Base-by-base conservation (phyloP, 92 coral and sea anemone species). In the Phenganax marumi region DNA sequence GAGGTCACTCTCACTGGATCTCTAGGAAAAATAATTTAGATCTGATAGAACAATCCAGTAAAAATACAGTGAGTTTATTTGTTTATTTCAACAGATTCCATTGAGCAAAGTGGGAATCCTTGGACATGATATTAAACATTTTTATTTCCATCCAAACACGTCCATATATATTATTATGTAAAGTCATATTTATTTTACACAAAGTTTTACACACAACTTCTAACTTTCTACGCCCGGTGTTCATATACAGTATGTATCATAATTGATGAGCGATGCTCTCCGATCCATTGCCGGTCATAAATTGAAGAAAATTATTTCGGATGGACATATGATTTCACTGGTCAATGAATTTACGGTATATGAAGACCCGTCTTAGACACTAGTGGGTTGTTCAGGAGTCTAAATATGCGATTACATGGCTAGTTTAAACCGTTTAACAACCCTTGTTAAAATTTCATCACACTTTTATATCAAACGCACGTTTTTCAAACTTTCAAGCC, bases 101-200 rank as follows among this genome's bases (percentile, higher is more conserved):
- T 93, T 16, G 97, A 93, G 48, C 90, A 91, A 82, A 86, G 84
- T n/a, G 88, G 83, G 56, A 93, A 93, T 70, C 97, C 97, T 1
- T 93, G 97, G 97, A 86, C 88, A n/a, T 90, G 73, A 84, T 49
- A 21, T 48, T 8, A 23, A 50, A 57, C 17, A 12, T 52, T 54
- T 19, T 43, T 4, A 12, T 52, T 23, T 23, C 39, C 12, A 70
- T 19, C 19, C 11, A 18, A 14, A 70, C 12, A 70, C 18, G 53
- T 70, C n/a, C 21, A 70, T 70, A 70, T 70, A 70, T 70, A 70
- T 70, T 39, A 14, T 70, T 48, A 46, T 24, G 47, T 64, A 64
- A 64, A 8, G 43, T 33, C 5, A 2, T 33, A 33, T 33, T 33
- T 33, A 33, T 19, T 64, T 19, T 64, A 22, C 70, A 64, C 70